Base-by-base conservation (phyloP, 2,888 invertebrate genomes). In the Dicyrtomina minuta region DNA sequence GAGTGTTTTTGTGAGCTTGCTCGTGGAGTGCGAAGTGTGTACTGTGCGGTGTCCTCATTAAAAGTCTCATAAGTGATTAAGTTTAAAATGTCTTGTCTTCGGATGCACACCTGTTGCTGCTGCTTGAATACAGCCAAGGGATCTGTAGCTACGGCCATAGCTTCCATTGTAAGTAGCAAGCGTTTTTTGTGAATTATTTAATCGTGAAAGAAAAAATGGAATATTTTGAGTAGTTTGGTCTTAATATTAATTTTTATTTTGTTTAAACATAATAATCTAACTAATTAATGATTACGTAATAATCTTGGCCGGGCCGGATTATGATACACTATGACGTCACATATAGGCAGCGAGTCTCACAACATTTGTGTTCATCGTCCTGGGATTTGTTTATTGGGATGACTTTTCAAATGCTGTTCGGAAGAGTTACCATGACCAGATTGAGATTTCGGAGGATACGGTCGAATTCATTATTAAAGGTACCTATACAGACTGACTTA, bases 61-160 rank as follows among this genome's bases (percentile, higher is more conserved):
- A n/a, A n/a, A n/a, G n/a, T n/a, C n/a, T n/a, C n/a, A n/a, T n/a
- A n/a, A n/a, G n/a, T n/a, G n/a, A n/a, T n/a, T n/a, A n/a, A n/a
- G n/a, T n/a, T n/a, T n/a, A 60, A 26, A 22, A 71, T 71, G 71
- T 53, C 71, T 24, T 72, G 74, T 49, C 62, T 74, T 56, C 70
- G 72, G 17, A 77, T 77, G 76, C 68, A 72, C 44, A 71, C 69
- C n/a, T 77, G 77, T 70, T 77, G 76, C 66, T 66, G 59, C 24
- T 77, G 77, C 67, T 67, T 76, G 68, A 73, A 75, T 58, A 77
- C 77, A 12, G 76, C 73, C 1, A 74, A 74, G 55, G 77, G 77
- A 26, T 73, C 75, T 13, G 66, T 75, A 22, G 60, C 74, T 5
- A 74, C 72, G 1, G 75, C 74, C 26, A 66, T 76, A 10, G 72